phyloP scores from a whole-genome alignment of 2,113 vertebrate species.

The Meleagris gallopavo region DNA sequence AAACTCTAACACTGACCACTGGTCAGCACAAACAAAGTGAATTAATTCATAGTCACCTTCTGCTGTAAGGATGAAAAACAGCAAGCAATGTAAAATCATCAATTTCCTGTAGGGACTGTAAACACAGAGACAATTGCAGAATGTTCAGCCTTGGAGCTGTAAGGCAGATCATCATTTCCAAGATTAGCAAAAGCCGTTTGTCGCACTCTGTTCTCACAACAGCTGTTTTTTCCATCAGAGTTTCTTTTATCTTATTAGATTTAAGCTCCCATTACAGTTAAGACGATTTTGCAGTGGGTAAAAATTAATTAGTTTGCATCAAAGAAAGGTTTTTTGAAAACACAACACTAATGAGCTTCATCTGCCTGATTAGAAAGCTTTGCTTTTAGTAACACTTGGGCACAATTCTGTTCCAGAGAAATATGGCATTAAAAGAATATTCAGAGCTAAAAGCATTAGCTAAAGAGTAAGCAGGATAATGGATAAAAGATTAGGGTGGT shows the following conservation, averaged over 20 bases:
- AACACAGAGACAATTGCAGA: background rate
- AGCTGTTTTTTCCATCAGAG: background rate
- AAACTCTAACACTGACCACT: background rate
- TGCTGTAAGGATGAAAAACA: conserved; percentile 22
- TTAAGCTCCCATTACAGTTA: conserved; percentile 49
- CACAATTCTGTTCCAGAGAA: conserved; percentile 38
- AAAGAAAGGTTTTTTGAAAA: conserved; percentile 64
- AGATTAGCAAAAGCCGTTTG: conserved; percentile 1
- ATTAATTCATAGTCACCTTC: conserved; percentile 11
- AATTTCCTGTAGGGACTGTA: background rate
- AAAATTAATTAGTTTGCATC: conserved; percentile 65
- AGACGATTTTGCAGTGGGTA: conserved; percentile 23
- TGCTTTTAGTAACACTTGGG: conserved; percentile 24
- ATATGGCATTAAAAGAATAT: conserved; percentile 5
- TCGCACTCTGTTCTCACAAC: background rate
- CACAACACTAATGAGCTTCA: conserved; percentile 36
- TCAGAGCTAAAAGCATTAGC: conserved; percentile 22
- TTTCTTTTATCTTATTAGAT: conserved; percentile 60
- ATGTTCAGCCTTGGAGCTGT: conserved; percentile 9
- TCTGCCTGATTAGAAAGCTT: conserved; percentile 47
- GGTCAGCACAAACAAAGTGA: background rate
- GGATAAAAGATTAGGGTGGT: background rate
- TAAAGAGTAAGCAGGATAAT: conserved; percentile 1
- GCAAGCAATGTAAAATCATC: background rate
- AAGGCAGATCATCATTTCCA: conserved; percentile 12